Percentiles rank a stretch among this genome's conserved stretches.
phyloP scores from a whole-genome alignment of 2,888 invertebrate species.

The Trissoscelio sp. region DNA sequence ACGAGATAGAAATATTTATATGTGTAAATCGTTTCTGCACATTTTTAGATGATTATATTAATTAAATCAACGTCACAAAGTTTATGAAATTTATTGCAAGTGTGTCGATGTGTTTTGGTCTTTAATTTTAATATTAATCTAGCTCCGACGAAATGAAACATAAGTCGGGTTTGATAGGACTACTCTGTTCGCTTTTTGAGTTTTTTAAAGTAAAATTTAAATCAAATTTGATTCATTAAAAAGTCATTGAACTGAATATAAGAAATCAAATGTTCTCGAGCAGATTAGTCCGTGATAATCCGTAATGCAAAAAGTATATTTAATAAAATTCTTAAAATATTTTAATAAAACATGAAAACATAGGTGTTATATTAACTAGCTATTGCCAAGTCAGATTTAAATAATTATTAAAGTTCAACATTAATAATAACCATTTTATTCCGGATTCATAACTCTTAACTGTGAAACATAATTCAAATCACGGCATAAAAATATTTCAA shows the following conservation, averaged over 20 bases:
- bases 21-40: no score
- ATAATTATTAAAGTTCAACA: not conserved
- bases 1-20: no score
- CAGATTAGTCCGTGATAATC: not conserved
- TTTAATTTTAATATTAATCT: not conserved
- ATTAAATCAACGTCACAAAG: not conserved
- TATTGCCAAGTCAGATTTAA: conserved; percentile 5
- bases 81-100: not conserved
- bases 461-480: not conserved
- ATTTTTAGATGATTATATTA: no score
- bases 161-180: conserved; percentile 35
- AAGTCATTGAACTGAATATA: not conserved
- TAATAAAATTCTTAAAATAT: conserved; percentile 36
- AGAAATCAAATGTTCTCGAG: conserved; percentile 1
- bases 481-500: not conserved
- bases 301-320: conserved; percentile 6
- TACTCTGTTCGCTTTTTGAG: conserved; percentile 19
- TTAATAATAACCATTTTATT: not conserved
- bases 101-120: conserved; percentile 1
- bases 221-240: not conserved
- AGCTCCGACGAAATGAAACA: conserved; percentile 54
- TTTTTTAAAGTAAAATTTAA: not conserved
- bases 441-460: not conserved
- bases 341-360: conserved; percentile 33
- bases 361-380: conserved; percentile 27